Base-by-base conservation (phyloP, 2,113 vertebrate genomes). In the Brachirus orientalis region DNA sequence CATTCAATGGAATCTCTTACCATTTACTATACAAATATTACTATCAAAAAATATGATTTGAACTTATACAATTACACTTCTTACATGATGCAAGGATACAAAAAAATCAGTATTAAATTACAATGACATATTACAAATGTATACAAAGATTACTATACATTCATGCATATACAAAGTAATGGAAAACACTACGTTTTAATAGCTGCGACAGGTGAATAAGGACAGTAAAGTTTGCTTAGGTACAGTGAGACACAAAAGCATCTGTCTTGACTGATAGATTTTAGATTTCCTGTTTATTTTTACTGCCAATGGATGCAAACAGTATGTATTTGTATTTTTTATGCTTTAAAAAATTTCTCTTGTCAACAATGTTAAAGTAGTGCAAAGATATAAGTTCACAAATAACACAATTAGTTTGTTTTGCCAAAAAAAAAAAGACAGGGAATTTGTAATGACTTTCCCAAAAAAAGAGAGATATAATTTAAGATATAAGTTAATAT, bases 361-460 rank as follows among this genome's bases (percentile, higher is more conserved):
- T 83, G 58, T 78, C 66, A 70, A 72, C 40, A 69, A 77, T 77
- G 55, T 78, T 80, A 40, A 84, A 83, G 83, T 91, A 92, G 91
- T 93, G 90, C 91, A 93, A 92, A 88, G 65, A 86, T 83, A 68
- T 83, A 77, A 55, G 75, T 88, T 88, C 55, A 64, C 80, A 52
- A 63, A 82, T 38, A 82, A 87, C 60, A 88, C 71, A 67, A 46
- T 78, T 84, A 76, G 84, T 86, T 85, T 75, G 71, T 80, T 72
- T 55, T 70, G 75, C 64, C 48, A 56, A 84, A 63, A 65, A 68
- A 28, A 14, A 47, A 46, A 51, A 9, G 12, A 63, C 0, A 20
- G 59, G 43, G 56, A 53, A 68, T 78, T 65, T 79, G 40, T 9
- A 74, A 75, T 72, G 17, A 65, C 37, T 53, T 75, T 28, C 47